phyloP scores from a whole-genome alignment of 2,888 invertebrate species.

The Lasioglossum oenotherae region DNA sequence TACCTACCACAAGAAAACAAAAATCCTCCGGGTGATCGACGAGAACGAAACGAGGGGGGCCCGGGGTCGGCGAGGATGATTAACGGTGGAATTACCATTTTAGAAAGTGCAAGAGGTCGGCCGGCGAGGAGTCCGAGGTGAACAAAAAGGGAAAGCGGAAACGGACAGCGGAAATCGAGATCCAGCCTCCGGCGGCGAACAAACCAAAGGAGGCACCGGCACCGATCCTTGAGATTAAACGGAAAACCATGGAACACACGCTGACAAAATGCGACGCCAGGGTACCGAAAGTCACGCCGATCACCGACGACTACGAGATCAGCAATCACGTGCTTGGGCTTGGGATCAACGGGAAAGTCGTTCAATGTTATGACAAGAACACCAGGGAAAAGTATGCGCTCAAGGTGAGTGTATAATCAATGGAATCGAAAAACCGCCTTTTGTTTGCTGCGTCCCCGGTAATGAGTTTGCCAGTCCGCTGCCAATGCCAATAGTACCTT shows the following conservation, averaged over 20 bases:
- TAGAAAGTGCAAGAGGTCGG: constrained; percentile 75
- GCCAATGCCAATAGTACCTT: background rate
- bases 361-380: constrained; percentile 94
- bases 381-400: constrained; percentile 94
- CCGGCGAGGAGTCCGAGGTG: constrained; percentile 60
- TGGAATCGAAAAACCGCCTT: constrained; percentile 4
- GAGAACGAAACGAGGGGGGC: background rate
- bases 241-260: constrained; percentile 74
- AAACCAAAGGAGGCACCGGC: constrained; percentile 48
- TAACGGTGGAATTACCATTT: constrained; percentile 48
- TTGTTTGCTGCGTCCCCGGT: background rate
- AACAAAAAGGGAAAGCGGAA: constrained; percentile 71
- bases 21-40: background rate
- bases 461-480: background rate
- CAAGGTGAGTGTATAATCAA: constrained; percentile 88
- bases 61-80: constrained; percentile 8
- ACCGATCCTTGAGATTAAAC: constrained; percentile 46
- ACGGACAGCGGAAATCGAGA: constrained; percentile 58
- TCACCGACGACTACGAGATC: constrained; percentile 96
- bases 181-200: constrained; percentile 34
- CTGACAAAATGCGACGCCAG: constrained; percentile 78
- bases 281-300: constrained; percentile 91
- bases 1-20: background rate
- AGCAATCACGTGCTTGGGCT: constrained; percentile 97
- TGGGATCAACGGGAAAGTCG: constrained; percentile 99